A percentile compares a stretch with the other conserved stretches of the same genome.
These are phyloP conservation scores for Papilio elwesi DNA, from an alignment of 2,888 invertebrate species.

Conservation along the genomic window DNA sequence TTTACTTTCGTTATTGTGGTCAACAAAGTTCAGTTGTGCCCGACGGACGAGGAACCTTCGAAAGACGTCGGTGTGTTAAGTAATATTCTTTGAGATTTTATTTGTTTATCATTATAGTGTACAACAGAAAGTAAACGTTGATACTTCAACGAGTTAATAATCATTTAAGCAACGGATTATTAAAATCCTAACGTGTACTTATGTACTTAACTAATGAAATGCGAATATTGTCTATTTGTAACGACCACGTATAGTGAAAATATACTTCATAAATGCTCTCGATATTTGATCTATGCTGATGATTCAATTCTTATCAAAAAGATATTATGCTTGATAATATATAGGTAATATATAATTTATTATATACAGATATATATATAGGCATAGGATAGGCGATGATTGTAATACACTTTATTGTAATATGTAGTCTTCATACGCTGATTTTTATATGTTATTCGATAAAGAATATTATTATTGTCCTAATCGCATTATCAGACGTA, in stretches of 20 bases:
- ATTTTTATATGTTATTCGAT: neutral
- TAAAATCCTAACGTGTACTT: too few relatives aligned
- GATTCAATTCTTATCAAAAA: neutral
- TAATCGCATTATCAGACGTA: neutral
- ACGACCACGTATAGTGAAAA: neutral
- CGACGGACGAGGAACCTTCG: conserved; percentile 67
- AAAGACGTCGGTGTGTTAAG: conserved; percentile 68
- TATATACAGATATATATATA: neutral
- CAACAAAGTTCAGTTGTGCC: conserved; percentile 78
- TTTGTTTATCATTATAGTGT: neutral
- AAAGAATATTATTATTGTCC: neutral
- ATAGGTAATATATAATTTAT: neutral
- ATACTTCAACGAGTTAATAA: neutral
- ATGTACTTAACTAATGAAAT: neutral
- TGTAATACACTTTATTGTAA: too few relatives aligned
- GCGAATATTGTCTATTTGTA: neutral
- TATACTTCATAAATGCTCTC: neutral
- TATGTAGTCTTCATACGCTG: neutral
- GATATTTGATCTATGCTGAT: neutral
- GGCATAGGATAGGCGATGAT: neutral
- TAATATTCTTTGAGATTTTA: conserved; percentile 39
- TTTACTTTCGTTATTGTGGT: conserved; percentile 80
- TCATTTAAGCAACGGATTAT: too few relatives aligned
- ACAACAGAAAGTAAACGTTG: neutral
- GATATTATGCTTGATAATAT: neutral